A percentile compares a stretch with the other conserved stretches of the same genome.
Conservation (phyloP, 2,888 invertebrate species). For the Pollenia griseotomentosa region DNA sequence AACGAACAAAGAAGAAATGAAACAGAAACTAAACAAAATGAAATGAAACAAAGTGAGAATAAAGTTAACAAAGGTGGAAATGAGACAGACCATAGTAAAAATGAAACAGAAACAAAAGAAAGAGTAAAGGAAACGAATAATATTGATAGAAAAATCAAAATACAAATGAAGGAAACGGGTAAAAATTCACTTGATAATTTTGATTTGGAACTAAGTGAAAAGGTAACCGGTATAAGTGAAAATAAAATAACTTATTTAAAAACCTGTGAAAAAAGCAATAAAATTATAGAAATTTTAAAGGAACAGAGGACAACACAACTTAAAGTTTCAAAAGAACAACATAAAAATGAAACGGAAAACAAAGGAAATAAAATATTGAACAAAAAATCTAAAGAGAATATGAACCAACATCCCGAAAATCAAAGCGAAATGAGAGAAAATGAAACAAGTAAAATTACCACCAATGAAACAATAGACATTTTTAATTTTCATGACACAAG, state of each 20-base stretch:
- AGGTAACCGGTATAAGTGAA: not conserved
- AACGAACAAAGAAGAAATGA: not conserved
- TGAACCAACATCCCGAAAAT: not conserved
- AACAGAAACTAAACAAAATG: not conserved
- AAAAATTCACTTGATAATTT: too few relatives aligned
- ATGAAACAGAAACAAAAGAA: not conserved
- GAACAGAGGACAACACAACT: not conserved
- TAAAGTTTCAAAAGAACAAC: not conserved
- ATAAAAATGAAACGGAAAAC: not conserved
- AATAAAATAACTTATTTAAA: not conserved
- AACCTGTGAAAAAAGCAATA: not conserved
- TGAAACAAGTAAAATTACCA: not conserved
- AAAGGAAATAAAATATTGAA: not conserved
- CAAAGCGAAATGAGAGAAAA: slow-evolving; percentile 1
- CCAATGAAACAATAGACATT: not conserved
- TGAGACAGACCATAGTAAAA: not conserved
- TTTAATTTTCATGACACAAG: too few relatives aligned
- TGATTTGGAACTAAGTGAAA: not conserved
- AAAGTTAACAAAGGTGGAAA: not conserved
- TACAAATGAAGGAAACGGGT: too few relatives aligned
- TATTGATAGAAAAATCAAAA: not conserved
- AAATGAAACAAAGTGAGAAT: not conserved
- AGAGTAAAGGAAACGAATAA: not conserved
- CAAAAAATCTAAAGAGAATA: not conserved
- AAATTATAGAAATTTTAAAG: not conserved